phyloP scores from a whole-genome alignment of 2,888 invertebrate genomes.

The Sussaba pulchella region DNA sequence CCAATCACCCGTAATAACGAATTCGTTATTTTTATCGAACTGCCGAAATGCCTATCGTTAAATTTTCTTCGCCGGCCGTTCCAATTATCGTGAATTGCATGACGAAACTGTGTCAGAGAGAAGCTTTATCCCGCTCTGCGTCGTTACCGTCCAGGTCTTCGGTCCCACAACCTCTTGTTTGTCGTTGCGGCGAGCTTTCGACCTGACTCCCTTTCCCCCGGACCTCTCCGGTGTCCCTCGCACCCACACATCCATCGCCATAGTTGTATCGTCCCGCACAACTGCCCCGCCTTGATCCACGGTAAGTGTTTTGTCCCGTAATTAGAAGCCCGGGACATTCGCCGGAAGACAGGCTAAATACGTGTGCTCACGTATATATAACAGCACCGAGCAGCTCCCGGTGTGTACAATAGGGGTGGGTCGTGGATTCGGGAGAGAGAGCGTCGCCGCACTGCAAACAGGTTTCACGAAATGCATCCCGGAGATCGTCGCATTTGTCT shows the following conservation, averaged over 20 bases:
- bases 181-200: slow-evolving; percentile 52
- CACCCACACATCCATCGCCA: not conserved
- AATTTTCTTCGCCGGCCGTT: slow-evolving; percentile 48
- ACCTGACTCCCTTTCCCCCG: slow-evolving; percentile 32
- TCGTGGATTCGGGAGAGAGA: too few species aligned
- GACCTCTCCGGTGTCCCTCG: not conserved
- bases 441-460: too few species aligned
- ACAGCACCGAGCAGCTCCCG: too few species aligned
- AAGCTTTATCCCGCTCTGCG: not conserved
- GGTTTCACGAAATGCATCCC: too few species aligned
- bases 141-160: not conserved
- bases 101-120: slow-evolving; percentile 23
- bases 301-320: slow-evolving; percentile 62
- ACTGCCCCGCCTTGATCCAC: slow-evolving; percentile 53
- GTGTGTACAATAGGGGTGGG: not conserved
- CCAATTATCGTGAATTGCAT: slow-evolving; percentile 56
- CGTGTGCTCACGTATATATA: slow-evolving; percentile 22
- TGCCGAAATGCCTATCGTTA: slow-evolving; percentile 30
- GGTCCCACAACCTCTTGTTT: slow-evolving; percentile 38
- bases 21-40: slow-evolving; percentile 54
- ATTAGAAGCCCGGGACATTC: slow-evolving; percentile 58
- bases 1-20: slow-evolving; percentile 10
- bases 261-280: slow-evolving; percentile 34
- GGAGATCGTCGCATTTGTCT: too few species aligned
- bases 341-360: slow-evolving; percentile 35